Evolutionary conservation across 1,140 invertebrate species (phyloP), one percentile per base, ranked within the genome.

Genomic region (Colletes gigas): DNA sequence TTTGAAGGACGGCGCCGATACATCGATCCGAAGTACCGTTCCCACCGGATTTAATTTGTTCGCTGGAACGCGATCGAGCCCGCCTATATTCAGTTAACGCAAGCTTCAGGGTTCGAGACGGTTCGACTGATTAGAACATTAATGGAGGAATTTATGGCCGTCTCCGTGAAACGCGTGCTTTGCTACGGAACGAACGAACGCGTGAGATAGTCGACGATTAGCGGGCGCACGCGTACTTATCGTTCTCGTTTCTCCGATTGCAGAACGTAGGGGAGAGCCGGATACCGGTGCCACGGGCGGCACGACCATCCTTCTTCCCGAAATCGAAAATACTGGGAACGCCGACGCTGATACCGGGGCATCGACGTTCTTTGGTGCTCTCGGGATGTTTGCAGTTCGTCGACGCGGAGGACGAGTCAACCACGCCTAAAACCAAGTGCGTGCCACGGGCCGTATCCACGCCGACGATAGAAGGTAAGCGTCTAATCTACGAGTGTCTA

Each of bases 241-340:
- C 41, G 50, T 67, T 60, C n/a, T 21, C 9, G 15, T 52, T 14
- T 67, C 7, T 30, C 54, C 77, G 72, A 63, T 90, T 88, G 8
- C 85, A 92, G 91, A 92, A 92, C 80, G 82, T 88, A 81, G 89
- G 88, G 76, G 91, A 92, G 83, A 92, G 91, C 62, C 89, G 90
- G 72, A 92, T 92, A 83, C 91, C 91, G 68, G 84, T 92, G 65
- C 88, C 91, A 70, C 84, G 91, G 66, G 86, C 88, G 30, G 81
- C 88, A 9, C 86, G 91, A n/a, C 91, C 91, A n/a, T 92, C 91
- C 59, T 90, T 92, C 71, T 86, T 92, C 55, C 90, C 90, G 9
- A 92, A 92, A 81, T 81, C 88, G 30, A 88, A 88, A 80, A 81
- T 89, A 15, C 73, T 91, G 14, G 85, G 78, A 3, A 80, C 87